Evolutionary conservation across 2,888 invertebrate genomes (phyloP), one percentile per base, ranked within the genome.

Genomic region (Lacanobia wlatinum): DNA sequence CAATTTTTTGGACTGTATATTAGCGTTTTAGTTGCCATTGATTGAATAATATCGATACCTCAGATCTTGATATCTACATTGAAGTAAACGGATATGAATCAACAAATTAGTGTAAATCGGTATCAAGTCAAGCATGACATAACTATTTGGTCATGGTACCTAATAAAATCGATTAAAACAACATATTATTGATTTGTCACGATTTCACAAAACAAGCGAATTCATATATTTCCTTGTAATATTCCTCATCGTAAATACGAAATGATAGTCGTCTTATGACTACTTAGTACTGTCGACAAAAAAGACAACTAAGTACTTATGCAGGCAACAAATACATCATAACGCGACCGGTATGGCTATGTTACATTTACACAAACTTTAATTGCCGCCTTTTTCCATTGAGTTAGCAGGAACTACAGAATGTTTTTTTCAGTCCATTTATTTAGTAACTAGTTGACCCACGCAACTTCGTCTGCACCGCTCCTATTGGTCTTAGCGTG

Each of bases 271-370:
- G 21, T 46, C 4, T 23, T 3, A 7, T 55, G 18, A n/a, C 2
- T 18, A 21, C 4, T 14, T 53, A 55, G 69, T 70, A 70, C 38
- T 38, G 23, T 23, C 14, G 38, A n/a, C 38, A 70, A 46, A 55
- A 70, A 0, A 38, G 1, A 8, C 18, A 38, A 8, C 23, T 5
- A n/a, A n/a, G n/a, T n/a, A n/a, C n/a, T n/a, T n/a, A 67, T 21
- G 43, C 21, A 21, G 10, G 14, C 9, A 52, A 16, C 14, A 16
- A 18, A 46, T 40, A 40, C 23, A 14, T 1, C 16, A 28, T 3
- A 18, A 28, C 1, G 23, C 18, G 0, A 18, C 18, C n/a, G n/a
- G n/a, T 40, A 23, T 9, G 6, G 34, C 38, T 43, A 43, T 43
- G 43, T 1, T 18, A 18, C 48, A 48, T 1, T 18, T 5, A 48